Conservation (phyloP, 2,113 vertebrate genomes). For the Scolopax mira region DNA sequence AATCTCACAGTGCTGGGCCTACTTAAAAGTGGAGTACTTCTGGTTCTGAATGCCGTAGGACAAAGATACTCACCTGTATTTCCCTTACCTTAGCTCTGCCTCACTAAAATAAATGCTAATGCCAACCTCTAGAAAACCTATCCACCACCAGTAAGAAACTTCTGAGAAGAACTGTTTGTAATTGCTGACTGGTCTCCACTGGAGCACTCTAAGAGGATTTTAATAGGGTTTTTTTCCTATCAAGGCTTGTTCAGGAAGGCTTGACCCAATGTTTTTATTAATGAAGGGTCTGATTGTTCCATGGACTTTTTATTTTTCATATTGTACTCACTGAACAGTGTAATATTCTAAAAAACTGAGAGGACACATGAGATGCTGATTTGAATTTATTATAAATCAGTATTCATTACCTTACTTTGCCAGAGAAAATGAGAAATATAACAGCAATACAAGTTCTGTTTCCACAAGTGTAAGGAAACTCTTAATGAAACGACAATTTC, state of each 20-base stretch:
- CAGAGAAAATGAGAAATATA: constrained; percentile 22
- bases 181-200: neutral
- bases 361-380: neutral
- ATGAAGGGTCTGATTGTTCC: neutral
- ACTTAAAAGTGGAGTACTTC: neutral
- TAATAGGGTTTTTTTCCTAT: neutral
- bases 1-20: neutral
- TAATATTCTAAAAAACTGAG: constrained; percentile 30
- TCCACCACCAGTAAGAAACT: neutral
- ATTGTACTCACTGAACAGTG: constrained; percentile 19
- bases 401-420: constrained; percentile 35
- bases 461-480: constrained; percentile 40
- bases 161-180: neutral
- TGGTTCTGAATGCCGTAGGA: neutral
- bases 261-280: neutral
- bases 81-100: neutral
- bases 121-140: neutral
- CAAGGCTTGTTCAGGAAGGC: neutral
- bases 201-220: neutral
- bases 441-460: constrained; percentile 42
- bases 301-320: constrained; percentile 28
- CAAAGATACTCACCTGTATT: neutral
- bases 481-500: constrained; percentile 46
- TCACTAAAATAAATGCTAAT: neutral
- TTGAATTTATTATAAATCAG: constrained; percentile 16